Conservation (phyloP, 2,888 invertebrate genomes). For the Hymenopus coronatus region DNA sequence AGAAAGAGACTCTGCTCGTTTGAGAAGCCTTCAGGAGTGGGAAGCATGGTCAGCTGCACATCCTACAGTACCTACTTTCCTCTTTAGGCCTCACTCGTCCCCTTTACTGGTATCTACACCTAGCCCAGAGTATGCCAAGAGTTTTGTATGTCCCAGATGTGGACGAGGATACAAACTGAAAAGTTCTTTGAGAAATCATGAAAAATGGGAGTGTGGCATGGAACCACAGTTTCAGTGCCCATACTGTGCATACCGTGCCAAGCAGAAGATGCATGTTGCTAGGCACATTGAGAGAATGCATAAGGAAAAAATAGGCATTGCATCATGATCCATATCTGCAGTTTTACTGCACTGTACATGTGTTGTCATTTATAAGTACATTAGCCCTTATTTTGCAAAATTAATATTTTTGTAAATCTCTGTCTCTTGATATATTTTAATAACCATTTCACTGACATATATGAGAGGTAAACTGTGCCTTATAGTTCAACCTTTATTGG, state of each 20-base stretch:
- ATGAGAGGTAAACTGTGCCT: too few relatives aligned
- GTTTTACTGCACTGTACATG: not conserved
- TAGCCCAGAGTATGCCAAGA: constrained; percentile 16
- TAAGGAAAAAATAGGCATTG: constrained; percentile 32
- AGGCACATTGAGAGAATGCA: constrained; percentile 45
- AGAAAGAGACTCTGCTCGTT: not conserved
- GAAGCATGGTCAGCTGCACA: constrained; percentile 40
- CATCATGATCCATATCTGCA: not conserved
- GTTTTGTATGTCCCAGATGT: constrained; percentile 66
- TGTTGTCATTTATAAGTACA: not conserved
- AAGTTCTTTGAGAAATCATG: constrained; percentile 78
- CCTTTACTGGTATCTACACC: constrained; percentile 7
- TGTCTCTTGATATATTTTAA: too few relatives aligned
- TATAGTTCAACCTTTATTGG: too few relatives aligned
- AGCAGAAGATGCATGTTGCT: constrained; percentile 51
- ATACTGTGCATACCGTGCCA: constrained; percentile 65
- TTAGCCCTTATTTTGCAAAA: too few relatives aligned
- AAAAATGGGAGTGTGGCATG: constrained; percentile 79
- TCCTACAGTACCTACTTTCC: constrained; percentile 36
- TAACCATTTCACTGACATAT: too few relatives aligned
- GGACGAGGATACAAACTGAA: constrained; percentile 83
- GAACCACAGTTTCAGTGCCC: constrained; percentile 68
- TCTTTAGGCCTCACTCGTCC: constrained; percentile 18
- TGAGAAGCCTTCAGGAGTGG: constrained; percentile 33
- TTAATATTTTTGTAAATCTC: too few relatives aligned